Evolutionary conservation across 2,113 vertebrate genomes (phyloP).

Genomic region (Phyllopteryx taeniolatus): DNA sequence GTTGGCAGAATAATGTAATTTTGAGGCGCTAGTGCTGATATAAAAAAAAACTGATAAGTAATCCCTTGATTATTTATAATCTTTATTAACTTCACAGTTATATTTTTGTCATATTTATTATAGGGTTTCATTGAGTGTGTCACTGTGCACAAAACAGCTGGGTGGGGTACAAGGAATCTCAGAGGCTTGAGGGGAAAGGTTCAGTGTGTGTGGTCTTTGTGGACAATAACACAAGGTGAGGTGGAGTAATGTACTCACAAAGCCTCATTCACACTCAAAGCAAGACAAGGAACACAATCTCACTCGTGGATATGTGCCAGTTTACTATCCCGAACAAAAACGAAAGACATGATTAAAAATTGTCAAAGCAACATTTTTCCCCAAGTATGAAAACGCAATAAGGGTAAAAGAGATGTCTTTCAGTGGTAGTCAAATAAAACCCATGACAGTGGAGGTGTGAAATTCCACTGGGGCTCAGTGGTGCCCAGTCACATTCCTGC

Average conservation of each 20-base stretch:
- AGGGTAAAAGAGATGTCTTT: conserved; percentile 33
- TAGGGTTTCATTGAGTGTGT: not conserved
- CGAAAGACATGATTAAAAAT: conserved; percentile 1
- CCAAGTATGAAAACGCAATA: conserved; percentile 15
- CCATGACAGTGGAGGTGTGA: conserved; percentile 61
- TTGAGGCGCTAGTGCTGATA: no score
- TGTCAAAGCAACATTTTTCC: not conserved
- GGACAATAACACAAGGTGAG: conserved; percentile 33
- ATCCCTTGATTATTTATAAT: no score
- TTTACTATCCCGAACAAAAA: conserved; percentile 15
- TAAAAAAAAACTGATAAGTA: no score
- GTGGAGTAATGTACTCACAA: conserved; percentile 38
- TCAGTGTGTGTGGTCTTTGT: conserved; percentile 54
- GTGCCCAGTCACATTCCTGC: conserved; percentile 58
- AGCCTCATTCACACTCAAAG: conserved; percentile 44
- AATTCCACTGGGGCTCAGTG: conserved; percentile 63
- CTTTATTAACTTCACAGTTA: not conserved
- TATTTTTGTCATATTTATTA: not conserved
- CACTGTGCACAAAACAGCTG: conserved; percentile 1
- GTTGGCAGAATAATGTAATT: not conserved
- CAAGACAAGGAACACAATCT: conserved; percentile 30
- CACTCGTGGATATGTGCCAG: conserved; percentile 33
- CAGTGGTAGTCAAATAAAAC: conserved; percentile 19
- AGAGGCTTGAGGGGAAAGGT: not conserved
- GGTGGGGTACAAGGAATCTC: not conserved